A percentile compares a stretch with the other conserved stretches of the same genome.
Conservation (phyloP, 2,888 invertebrate genomes). For the Orgyia antiqua region DNA sequence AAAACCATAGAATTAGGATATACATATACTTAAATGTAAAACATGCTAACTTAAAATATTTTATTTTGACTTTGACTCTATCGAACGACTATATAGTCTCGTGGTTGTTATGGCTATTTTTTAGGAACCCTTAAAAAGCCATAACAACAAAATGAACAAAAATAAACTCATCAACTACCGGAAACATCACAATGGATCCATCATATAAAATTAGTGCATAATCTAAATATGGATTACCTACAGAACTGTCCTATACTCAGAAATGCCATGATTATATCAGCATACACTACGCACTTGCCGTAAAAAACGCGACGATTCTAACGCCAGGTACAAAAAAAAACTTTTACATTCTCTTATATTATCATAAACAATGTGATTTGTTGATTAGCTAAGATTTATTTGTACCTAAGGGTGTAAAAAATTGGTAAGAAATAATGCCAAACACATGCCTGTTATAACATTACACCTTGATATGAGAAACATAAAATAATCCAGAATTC, state of each 20-base stretch:
- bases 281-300: constrained; percentile 13
- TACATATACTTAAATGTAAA: too few relatives aligned
- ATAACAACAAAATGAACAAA: constrained; percentile 9
- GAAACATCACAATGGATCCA: constrained; percentile 60
- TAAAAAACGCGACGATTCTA: constrained; percentile 5
- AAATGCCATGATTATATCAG: constrained; percentile 4
- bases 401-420: too few relatives aligned
- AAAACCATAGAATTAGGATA: too few relatives aligned
- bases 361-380: too few relatives aligned
- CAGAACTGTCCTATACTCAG: constrained; percentile 9
- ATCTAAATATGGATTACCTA: constrained; percentile 25
- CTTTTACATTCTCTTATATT: too few relatives aligned
- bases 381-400: too few relatives aligned
- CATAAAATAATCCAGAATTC: too few relatives aligned
- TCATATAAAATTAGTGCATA: constrained; percentile 53
- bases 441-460: too few relatives aligned
- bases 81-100: constrained; percentile 3
- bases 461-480: too few relatives aligned
- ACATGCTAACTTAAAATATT: not conserved
- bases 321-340: not conserved
- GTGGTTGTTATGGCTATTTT: too few relatives aligned
- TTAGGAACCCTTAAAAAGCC: too few relatives aligned
- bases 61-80: not conserved
- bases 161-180: constrained; percentile 45
- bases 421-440: too few relatives aligned